Conservation (phyloP, 2,888 invertebrate species). For the Tethea ocularis region DNA sequence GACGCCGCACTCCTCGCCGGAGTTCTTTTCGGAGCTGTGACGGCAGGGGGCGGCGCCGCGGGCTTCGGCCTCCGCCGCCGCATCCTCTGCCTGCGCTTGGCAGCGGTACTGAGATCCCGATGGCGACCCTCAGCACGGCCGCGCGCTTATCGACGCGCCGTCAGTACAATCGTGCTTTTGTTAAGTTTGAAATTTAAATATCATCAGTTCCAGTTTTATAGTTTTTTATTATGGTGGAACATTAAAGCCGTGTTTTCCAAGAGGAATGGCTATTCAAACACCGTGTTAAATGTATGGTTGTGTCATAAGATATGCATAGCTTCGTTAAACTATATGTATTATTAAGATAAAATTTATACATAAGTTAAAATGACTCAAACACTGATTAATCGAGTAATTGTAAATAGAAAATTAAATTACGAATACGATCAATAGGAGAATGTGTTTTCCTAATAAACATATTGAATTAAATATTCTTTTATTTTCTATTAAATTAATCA, state of each 20-base stretch:
- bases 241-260: constrained; percentile 56
- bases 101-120: constrained; percentile 61
- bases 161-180: constrained; percentile 65
- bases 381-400: constrained; percentile 73
- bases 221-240: constrained; percentile 78
- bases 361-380: constrained; percentile 72
- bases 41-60: constrained; percentile 81
- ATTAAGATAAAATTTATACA: constrained; percentile 65
- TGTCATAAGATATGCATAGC: constrained; percentile 83
- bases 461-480: constrained; percentile 44
- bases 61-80: constrained; percentile 57
- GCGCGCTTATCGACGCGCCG: constrained; percentile 23
- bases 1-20: constrained; percentile 79
- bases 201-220: constrained; percentile 81
- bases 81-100: constrained; percentile 64
- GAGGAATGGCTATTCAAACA: constrained; percentile 54
- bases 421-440: constrained; percentile 70
- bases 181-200: constrained; percentile 80
- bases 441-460: constrained; percentile 82
- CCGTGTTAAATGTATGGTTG: constrained; percentile 84
- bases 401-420: constrained; percentile 74
- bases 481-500: constrained; percentile 19
- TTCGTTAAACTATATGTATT: constrained; percentile 76
- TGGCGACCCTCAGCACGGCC: constrained; percentile 26
- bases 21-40: constrained; percentile 83